phyloP scores from a whole-genome alignment of 1,140 invertebrate genomes.

The Trichonephila inaurata region DNA sequence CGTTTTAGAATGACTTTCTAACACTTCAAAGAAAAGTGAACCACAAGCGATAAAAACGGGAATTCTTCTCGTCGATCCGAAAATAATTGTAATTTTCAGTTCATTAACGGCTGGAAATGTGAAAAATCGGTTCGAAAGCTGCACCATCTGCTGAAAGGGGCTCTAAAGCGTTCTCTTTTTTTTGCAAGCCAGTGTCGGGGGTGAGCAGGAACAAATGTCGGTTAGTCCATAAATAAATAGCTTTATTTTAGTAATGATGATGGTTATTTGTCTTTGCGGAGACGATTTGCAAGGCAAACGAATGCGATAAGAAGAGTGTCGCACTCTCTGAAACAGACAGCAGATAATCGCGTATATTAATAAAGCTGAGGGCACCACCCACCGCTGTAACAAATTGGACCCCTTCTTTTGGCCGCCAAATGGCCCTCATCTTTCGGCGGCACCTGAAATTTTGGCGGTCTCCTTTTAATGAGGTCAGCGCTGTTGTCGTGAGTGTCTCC shows the following conservation, averaged over 20 bases:
- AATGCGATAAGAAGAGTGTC: slow-evolving; percentile 68
- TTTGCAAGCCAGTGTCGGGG: background rate
- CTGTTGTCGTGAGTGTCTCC: slow-evolving; percentile 74
- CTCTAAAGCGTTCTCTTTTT: background rate
- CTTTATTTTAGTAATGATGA: slow-evolving; percentile 70
- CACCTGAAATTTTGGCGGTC: slow-evolving; percentile 72
- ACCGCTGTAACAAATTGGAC: slow-evolving; percentile 62
- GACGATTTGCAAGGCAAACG: slow-evolving; percentile 73
- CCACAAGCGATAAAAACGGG: background rate
- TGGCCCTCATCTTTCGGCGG: slow-evolving; percentile 63
- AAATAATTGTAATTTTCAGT: slow-evolving; percentile 34
- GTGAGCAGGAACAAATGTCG: slow-evolving; percentile 42
- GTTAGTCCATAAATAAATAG: slow-evolving; percentile 60
- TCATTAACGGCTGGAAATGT: slow-evolving; percentile 39
- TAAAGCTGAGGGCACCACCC: slow-evolving; percentile 64
- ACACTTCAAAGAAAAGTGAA: background rate
- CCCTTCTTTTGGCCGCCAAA: slow-evolving; percentile 68
- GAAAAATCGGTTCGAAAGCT: slow-evolving; percentile 19
- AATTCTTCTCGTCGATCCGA: background rate
- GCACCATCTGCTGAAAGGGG: slow-evolving; percentile 31
- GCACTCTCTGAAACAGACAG: slow-evolving; percentile 64
- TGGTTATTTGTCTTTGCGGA: slow-evolving; percentile 41
- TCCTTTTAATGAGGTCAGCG: slow-evolving; percentile 73
- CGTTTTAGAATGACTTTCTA: background rate
- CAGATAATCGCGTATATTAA: slow-evolving; percentile 74